A percentile compares a stretch with the other conserved stretches of the same genome.
Evolutionary conservation across 2,888 invertebrate genomes (phyloP).

Genomic region (Brenthis daphne): DNA sequence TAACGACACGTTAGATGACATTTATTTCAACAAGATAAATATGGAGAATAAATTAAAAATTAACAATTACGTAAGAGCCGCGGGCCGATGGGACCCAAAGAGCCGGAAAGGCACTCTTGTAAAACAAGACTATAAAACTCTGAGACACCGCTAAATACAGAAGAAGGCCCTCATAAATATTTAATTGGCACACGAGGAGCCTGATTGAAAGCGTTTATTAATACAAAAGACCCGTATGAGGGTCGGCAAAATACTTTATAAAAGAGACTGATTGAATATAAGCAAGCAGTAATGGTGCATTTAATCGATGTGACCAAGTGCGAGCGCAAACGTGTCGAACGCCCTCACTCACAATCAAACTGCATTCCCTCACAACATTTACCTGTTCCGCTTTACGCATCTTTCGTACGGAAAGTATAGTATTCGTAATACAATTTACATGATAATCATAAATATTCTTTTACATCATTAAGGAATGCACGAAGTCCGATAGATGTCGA

Average conservation of each 20-base stretch:
- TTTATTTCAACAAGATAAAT: conserved; percentile 27
- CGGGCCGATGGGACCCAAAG: conserved; percentile 24
- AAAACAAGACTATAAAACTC: conserved; percentile 39
- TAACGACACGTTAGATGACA: conserved; percentile 19
- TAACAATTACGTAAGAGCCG: conserved; percentile 32
- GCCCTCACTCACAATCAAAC: conserved; percentile 45
- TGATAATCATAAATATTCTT: conserved; percentile 7
- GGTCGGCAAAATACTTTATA: conserved; percentile 64
- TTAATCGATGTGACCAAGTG: conserved; percentile 58
- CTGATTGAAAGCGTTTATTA: conserved; percentile 68
- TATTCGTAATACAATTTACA: neutral
- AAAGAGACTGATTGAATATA: conserved; percentile 62
- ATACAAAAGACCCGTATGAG: conserved; percentile 64
- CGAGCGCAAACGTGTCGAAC: conserved; percentile 44
- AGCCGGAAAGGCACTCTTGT: conserved; percentile 37
- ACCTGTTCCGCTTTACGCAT: conserved; percentile 44
- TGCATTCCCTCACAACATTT: conserved; percentile 50
- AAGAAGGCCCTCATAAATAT: conserved; percentile 57
- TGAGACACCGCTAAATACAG: conserved; percentile 42
- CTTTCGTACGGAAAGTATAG: conserved; percentile 28
- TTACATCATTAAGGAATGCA: conserved; percentile 21
- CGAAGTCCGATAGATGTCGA: conserved; percentile 30
- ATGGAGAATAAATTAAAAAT: conserved; percentile 23
- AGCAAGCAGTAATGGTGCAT: conserved; percentile 58
- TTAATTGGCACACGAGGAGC: conserved; percentile 66